Evolutionary conservation across 1,140 invertebrate genomes (phyloP).

Genomic region (Brachionus angularis): DNA sequence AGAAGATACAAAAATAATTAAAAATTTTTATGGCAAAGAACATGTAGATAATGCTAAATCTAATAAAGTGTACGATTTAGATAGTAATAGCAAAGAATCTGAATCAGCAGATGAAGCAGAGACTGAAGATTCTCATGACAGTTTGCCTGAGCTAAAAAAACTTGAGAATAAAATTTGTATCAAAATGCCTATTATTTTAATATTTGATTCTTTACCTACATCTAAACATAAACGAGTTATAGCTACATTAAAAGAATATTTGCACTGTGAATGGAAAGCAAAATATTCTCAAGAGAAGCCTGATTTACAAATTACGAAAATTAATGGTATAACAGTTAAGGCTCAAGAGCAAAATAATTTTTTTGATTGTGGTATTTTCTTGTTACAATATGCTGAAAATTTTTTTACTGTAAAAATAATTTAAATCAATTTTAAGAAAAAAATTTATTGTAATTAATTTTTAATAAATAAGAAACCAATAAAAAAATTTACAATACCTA

Average conservation of each 20-base stretch:
- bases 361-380: constrained; percentile 90
- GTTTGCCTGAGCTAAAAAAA: constrained; percentile 1
- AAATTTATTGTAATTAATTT: no score
- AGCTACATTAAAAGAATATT: constrained; percentile 67
- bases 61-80: not conserved
- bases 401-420: constrained; percentile 69
- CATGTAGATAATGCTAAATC: not conserved
- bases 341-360: constrained; percentile 94
- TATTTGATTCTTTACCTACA: constrained; percentile 85
- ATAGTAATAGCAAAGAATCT: constrained; percentile 4
- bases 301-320: constrained; percentile 50
- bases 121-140: not conserved
- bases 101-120: constrained; percentile 41
- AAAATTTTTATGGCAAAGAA: not conserved
- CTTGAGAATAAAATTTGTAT: not conserved
- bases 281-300: constrained; percentile 65
- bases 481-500: not conserved
- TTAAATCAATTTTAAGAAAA: no score
- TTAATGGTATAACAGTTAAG: constrained; percentile 70
- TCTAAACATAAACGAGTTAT: constrained; percentile 74
- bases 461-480: constrained; percentile 26
- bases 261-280: constrained; percentile 69
- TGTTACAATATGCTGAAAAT: constrained; percentile 89
- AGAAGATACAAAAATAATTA: constrained; percentile 20
- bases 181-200: constrained; percentile 75